Conservation (phyloP, 2,888 invertebrate genomes). For the Drosophila picticornis region DNA sequence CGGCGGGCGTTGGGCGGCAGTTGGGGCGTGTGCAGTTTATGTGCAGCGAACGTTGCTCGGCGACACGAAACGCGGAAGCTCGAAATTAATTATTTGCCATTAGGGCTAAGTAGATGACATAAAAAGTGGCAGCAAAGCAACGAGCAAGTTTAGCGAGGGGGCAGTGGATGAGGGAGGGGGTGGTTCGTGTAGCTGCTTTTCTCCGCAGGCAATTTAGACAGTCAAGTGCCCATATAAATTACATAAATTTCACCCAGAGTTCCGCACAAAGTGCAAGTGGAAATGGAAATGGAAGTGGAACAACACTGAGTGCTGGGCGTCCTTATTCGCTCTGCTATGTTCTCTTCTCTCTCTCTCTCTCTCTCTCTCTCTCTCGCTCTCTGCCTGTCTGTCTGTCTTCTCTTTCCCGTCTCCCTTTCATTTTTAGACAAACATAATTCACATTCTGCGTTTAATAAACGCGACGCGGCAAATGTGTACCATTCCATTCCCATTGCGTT, state of each 20-base stretch:
- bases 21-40: slow-evolving; percentile 32
- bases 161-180: background rate
- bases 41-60: slow-evolving; percentile 23
- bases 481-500: slow-evolving; percentile 6
- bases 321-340: background rate
- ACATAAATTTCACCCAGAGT: slow-evolving; percentile 84
- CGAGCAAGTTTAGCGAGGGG: background rate
- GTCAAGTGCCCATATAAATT: slow-evolving; percentile 86
- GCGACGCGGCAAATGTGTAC: slow-evolving; percentile 1
- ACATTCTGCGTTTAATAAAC: slow-evolving; percentile 42
- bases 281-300: slow-evolving; percentile 27
- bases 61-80: slow-evolving; percentile 82
- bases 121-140: slow-evolving; percentile 78
- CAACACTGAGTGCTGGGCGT: slow-evolving; percentile 31
- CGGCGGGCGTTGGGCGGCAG: slow-evolving; percentile 1
- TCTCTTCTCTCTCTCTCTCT: background rate
- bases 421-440: slow-evolving; percentile 24
- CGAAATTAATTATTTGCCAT: slow-evolving; percentile 86
- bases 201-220: slow-evolving; percentile 85
- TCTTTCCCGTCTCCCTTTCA: background rate
- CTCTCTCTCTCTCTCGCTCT: background rate
- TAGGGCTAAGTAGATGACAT: slow-evolving; percentile 85
- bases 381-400: background rate
- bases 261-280: slow-evolving; percentile 48
- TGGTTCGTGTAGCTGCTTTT: slow-evolving; percentile 33